Evolutionary conservation across 2,113 vertebrate species (phyloP), one percentile per base, ranked within the genome.

Genomic region (Heterochromis multidens): DNA sequence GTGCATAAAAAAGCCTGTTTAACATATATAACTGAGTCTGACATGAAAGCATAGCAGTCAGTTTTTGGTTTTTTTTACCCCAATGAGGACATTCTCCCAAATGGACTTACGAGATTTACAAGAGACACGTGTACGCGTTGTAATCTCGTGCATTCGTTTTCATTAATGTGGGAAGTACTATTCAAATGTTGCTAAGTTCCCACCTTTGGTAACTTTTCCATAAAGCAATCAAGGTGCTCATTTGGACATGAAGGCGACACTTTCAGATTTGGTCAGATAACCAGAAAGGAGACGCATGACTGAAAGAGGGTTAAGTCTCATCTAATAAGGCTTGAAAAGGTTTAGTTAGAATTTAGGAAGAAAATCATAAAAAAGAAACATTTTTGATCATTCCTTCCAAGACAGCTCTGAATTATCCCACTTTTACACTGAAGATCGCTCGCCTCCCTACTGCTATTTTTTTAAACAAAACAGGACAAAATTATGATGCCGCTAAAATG

Each of bases 231-330:
- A 72, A 40, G 65, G 40, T 49, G 23, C 23, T 70, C 23, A 70
- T 29, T 46, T 0, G 8, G 40, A 49, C 1, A 46, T 0, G 0
- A 70, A 17, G 23, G 5, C 40, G 3, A 52, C 43, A 52, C 16
- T 13, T 72, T 27, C 43, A 27, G 7, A 72, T 72, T 72, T 72
- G 65, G 40, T 70, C 40, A 70, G 65, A 49, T 70, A 70, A 70
- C 65, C 9, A 3, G 40, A 70, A 70, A 70, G 37, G 37, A 40
- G 10, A 40, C 10, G 7, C 9, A 8, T 11, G 40, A 11, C 9
- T 40, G 40, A 40, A 40, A 40, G 11, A 40, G 10, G 40, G 40
- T 12, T 40, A 40, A 40, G 37, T 23, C 3, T 0, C 2, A 46
- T 27, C 40, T 5, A 17, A 67, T 40, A 67, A 67, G 35, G 7